Evolutionary conservation across 2,888 invertebrate genomes (phyloP), one percentile per base, ranked within the genome.

Genomic region (Lagria hirta): DNA sequence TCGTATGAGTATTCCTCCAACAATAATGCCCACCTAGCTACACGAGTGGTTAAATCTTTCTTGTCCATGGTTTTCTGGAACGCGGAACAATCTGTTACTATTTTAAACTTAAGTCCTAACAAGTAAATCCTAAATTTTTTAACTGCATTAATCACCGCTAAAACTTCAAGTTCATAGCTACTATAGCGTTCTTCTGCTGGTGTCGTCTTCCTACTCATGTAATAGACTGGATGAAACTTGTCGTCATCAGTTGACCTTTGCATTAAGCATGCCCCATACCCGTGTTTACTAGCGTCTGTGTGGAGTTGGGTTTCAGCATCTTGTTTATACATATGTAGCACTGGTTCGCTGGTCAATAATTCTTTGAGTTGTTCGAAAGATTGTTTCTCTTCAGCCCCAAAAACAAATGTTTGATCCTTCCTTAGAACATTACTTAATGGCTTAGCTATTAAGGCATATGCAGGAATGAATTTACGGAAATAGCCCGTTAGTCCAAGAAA

Each of bases 131-230:
- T 26, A 48, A 66, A 67, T 33, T 62, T 65, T 17, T 65, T 62
- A 1, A 67, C 24, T 1, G 65, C 58, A 49, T 61, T 42, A 4
- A 67, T 53, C 3, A 69, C 49, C 0, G 63, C 66, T 4, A 68
- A 36, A 2, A 65, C 61, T 52, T 69, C 66, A 2, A 70, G 40
- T 22, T 68, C 65, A 37, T 67, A 69, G 14, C 64, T 61, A 8
- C 42, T 35, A 26, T 62, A 66, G 34, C 56, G 58, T 20, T 52
- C 48, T 48, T 18, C 20, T 18, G 20, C 20, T 18, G 20, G 20
- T n/a, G n/a, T n/a, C n/a, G 58, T 59, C 33, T 60, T 61, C 20
- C 47, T 43, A 24, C 58, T 60, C 38, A 56, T 49, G 26, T 43
- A 58, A 24, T 49, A 54, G 3, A 61, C 47, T 8, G 57, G 58